These are phyloP conservation scores for Frankliniella fusca DNA, from an alignment of 2,888 invertebrate species.

Conservation along the genomic window DNA sequence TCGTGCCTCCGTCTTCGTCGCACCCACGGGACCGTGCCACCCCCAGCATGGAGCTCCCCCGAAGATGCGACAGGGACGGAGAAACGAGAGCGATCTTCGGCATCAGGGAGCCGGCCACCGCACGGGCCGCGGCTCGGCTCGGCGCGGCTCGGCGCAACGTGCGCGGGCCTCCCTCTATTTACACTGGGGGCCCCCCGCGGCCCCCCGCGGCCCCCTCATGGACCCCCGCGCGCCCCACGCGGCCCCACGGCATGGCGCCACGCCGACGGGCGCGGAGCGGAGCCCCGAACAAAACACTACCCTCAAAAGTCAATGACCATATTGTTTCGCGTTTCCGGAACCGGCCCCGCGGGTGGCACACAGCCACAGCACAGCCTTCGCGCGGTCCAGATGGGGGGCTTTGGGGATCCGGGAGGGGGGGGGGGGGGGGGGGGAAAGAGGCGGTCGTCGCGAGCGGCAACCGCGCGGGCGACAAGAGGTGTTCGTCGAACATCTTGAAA, in stretches of 20 bases:
- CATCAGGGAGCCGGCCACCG: too few relatives aligned
- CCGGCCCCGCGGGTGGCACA: too few relatives aligned
- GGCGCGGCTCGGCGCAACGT: not conserved
- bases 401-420: not conserved
- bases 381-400: too few relatives aligned
- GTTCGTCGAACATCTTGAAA: not conserved
- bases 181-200: not conserved
- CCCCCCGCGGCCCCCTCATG: not conserved
- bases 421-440: not conserved
- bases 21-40: too few relatives aligned
- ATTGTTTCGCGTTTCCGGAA: not conserved
- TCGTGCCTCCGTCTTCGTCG: too few relatives aligned
- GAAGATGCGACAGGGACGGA: too few relatives aligned
- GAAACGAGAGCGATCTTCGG: too few relatives aligned
- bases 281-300: not conserved
- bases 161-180: not conserved
- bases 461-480: not conserved
- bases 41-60: too few relatives aligned
- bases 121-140: not conserved
- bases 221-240: not conserved
- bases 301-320: slow-evolving; percentile 4
- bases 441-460: not conserved
- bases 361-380: not conserved
- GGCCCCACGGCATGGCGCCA: not conserved
- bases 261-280: not conserved